These are phyloP conservation scores for Eutrigla gurnardus DNA, from an alignment of 2,797 vertebrate species.

Conservation along the genomic window DNA sequence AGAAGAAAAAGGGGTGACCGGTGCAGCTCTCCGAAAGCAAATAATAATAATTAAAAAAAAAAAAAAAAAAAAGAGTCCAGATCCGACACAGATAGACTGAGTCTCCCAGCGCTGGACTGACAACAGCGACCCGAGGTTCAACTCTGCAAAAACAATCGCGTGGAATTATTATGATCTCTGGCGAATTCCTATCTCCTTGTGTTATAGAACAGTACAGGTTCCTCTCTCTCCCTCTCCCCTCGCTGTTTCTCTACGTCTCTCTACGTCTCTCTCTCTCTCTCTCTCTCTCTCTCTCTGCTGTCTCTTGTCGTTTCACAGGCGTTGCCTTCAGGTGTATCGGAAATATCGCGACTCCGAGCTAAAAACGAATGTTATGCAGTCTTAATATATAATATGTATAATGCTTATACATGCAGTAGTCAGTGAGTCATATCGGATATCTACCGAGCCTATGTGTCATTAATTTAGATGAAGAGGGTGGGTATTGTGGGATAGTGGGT, in stretches of 20 bases:
- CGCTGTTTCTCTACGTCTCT: slow-evolving; percentile 4
- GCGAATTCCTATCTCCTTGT: slow-evolving; percentile 72
- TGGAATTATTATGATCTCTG: slow-evolving; percentile 56
- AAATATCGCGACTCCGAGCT: slow-evolving; percentile 23
- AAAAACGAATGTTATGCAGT: neutral
- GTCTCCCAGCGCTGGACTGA: slow-evolving; percentile 30
- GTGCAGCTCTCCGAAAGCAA: slow-evolving; percentile 49
- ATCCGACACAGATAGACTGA: slow-evolving; percentile 49
- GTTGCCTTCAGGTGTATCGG: slow-evolving; percentile 74
- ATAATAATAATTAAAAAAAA: neutral
- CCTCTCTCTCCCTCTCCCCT: slow-evolving; percentile 60
- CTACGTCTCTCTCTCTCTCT: slow-evolving; percentile 21
- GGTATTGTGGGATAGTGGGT: neutral
- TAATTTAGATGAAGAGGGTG: too few species aligned
- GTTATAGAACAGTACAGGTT: slow-evolving; percentile 82
- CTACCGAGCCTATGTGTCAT: neutral
- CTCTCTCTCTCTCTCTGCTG: slow-evolving; percentile 33
- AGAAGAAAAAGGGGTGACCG: slow-evolving; percentile 14
- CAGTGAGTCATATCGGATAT: neutral
- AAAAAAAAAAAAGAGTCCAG: slow-evolving; percentile 53
- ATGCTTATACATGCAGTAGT: neutral
- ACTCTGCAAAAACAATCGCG: slow-evolving; percentile 40
- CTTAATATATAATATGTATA: too few species aligned
- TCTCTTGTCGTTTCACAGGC: slow-evolving; percentile 79
- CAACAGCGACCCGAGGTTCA: slow-evolving; percentile 49